phyloP scores from a whole-genome alignment of 1,140 invertebrate genomes.

The Macrocentrus cingulum region DNA sequence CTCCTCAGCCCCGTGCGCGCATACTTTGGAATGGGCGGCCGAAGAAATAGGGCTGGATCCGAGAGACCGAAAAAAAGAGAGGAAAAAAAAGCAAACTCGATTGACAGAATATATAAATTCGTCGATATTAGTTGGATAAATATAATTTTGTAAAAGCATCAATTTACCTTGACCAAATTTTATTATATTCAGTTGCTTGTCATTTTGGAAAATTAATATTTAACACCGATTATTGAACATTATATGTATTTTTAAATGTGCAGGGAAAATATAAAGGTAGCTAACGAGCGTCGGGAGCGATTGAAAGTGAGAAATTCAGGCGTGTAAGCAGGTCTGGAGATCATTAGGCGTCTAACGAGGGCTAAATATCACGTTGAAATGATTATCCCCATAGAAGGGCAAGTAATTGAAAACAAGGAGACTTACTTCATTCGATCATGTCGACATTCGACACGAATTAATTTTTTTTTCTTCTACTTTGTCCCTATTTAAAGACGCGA shows the following conservation, averaged over 20 bases:
- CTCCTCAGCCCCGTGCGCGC: not conserved
- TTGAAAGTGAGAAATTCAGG: constrained; percentile 5
- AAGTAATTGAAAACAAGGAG: constrained; percentile 8
- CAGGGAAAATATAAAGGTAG: not conserved
- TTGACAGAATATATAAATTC: constrained; percentile 9
- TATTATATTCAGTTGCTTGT: not conserved
- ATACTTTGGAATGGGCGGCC: constrained; percentile 31
- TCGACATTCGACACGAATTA: constrained; percentile 32
- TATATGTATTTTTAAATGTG: not conserved
- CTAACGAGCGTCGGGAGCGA: not conserved
- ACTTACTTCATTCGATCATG: constrained; percentile 15
- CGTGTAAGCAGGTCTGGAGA: not conserved
- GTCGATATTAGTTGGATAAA: constrained; percentile 9
- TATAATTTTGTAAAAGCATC: constrained; percentile 4
- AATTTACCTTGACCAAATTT: constrained; percentile 7
- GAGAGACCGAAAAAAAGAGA: constrained; percentile 8
- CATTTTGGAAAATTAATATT: not conserved
- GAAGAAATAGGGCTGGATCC: not conserved
- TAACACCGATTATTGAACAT: no score
- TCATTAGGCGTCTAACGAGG: constrained; percentile 34
- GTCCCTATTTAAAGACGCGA: no score
- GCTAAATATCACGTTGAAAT: constrained; percentile 37
- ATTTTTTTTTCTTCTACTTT: no score
- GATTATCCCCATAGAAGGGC: constrained; percentile 39
- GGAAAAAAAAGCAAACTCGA: constrained; percentile 12